Evolutionary conservation across 2,113 vertebrate genomes (phyloP).

Genomic region (Mustela lutreola): DNA sequence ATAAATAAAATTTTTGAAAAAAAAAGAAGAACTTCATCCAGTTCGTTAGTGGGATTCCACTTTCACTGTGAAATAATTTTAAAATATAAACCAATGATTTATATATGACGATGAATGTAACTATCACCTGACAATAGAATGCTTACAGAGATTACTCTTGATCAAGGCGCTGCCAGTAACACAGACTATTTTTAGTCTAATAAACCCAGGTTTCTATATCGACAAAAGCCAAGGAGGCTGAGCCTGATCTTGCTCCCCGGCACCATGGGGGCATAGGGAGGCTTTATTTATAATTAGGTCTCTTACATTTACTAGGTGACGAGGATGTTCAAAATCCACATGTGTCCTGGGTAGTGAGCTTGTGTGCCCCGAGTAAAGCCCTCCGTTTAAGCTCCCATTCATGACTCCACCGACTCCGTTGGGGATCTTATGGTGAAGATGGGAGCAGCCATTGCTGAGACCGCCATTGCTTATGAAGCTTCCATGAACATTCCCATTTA

Average conservation of each 20-base stretch:
- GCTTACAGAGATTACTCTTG: background rate
- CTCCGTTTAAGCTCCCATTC: constrained; percentile 88
- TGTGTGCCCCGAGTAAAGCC: constrained; percentile 85
- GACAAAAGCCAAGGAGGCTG: background rate
- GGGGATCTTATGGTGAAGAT: constrained; percentile 91
- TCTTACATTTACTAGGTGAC: constrained; percentile 93
- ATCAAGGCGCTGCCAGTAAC: background rate
- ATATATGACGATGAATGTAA: background rate
- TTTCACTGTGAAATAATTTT: background rate
- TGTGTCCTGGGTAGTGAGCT: constrained; percentile 84
- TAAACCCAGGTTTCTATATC: background rate
- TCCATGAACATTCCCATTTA: constrained; percentile 90
- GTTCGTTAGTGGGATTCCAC: background rate
- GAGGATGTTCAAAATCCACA: constrained; percentile 91
- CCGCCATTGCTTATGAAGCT: constrained; percentile 88
- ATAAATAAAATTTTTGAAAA: no score
- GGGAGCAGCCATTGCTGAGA: constrained; percentile 91
- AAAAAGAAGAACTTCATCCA: background rate
- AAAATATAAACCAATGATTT: constrained; percentile 14
- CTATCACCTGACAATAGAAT: background rate
- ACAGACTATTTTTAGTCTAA: background rate
- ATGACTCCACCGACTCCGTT: constrained; percentile 87
- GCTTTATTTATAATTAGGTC: background rate
- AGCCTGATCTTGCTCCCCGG: background rate
- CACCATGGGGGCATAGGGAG: background rate